Base-by-base conservation (phyloP, 2,113 vertebrate species). In the Phoxinus phoxinus region DNA sequence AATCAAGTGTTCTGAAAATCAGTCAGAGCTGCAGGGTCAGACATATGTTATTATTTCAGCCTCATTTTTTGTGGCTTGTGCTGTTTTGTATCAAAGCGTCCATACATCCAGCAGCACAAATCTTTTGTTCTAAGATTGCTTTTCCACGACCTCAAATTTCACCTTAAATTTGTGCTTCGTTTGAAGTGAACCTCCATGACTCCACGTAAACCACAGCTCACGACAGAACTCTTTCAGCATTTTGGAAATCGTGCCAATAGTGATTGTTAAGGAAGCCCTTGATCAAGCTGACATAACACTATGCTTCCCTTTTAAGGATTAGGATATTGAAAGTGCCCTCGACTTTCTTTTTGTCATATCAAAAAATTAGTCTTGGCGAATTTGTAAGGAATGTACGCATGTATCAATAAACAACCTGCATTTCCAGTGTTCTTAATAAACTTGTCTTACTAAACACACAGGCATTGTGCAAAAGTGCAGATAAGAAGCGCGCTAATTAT, bases 401-500 rank as follows among this genome's bases (percentile, higher is more conserved):
- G 59, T 78, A 83, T 79, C 21, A 8, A 80, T 73, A 81, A 59
- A 84, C 65, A 79, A 85, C 53, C 80, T 84, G 46, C n/a, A 46
- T 72, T 73, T 91, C 51, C 58, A 78, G 51, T 67, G 58, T 69
- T 67, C 84, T 85, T 79, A 81, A 87, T 85, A 75, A 87, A 81
- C 77, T 67, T 41, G 82, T 87, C 86, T 84, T 81, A 72, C 53
- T 78, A 85, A 89, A 89, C 71, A 85, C 78, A 77, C 78, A 81
- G 6, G 63, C 79, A 77, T 89, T 89, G 83, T 85, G 83, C 72
- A 35, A 75, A 81, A 86, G 32, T 78, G 71, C 71, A 80, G 86
- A 89, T 89, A 86, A 86, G 86, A 79, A 51, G 58, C 44, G 15
- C 32, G 7, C 85, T 87, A 86, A 84, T 79, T 87, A 89, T 83